A percentile compares a stretch with the other conserved stretches of the same genome.
phyloP scores from a whole-genome alignment of 1,140 invertebrate species.

The Cydia fagiglandana region DNA sequence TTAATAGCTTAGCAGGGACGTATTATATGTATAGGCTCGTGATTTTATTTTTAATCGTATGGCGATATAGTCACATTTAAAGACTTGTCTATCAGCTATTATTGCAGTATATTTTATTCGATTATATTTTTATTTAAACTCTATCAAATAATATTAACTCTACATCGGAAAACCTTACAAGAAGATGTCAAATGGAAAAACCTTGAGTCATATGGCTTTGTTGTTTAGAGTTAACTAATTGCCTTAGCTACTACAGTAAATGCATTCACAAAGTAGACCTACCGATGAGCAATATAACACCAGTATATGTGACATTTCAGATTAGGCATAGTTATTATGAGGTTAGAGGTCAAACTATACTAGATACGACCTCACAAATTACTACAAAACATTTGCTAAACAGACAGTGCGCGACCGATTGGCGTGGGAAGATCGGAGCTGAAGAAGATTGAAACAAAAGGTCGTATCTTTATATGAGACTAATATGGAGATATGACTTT shows the following conservation, averaged over 20 bases:
- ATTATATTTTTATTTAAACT: too few species aligned
- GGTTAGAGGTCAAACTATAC: not conserved
- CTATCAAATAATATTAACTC: not conserved
- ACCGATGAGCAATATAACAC: not conserved
- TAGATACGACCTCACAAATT: not conserved
- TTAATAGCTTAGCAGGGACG: too few species aligned
- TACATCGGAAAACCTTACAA: not conserved
- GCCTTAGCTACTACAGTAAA: not conserved
- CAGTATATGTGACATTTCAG: not conserved
- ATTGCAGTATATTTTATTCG: too few species aligned
- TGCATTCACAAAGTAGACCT: not conserved
- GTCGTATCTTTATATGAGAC: not conserved
- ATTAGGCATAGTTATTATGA: not conserved
- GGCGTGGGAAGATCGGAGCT: not conserved
- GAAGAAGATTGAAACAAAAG: not conserved
- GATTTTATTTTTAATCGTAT: too few species aligned
- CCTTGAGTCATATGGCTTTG: constrained; percentile 2
- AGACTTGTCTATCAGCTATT: too few species aligned
- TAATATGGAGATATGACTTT: not conserved
- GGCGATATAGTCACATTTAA: too few species aligned
- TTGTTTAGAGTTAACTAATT: constrained; percentile 12
- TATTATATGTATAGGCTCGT: too few species aligned
- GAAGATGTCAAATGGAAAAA: constrained; percentile 2
- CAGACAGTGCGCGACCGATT: not conserved
- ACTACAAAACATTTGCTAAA: not conserved